Evolutionary conservation across 92 coral and sea anemone species (phyloP).

Genomic region (Parazoanthus atlanticus): DNA sequence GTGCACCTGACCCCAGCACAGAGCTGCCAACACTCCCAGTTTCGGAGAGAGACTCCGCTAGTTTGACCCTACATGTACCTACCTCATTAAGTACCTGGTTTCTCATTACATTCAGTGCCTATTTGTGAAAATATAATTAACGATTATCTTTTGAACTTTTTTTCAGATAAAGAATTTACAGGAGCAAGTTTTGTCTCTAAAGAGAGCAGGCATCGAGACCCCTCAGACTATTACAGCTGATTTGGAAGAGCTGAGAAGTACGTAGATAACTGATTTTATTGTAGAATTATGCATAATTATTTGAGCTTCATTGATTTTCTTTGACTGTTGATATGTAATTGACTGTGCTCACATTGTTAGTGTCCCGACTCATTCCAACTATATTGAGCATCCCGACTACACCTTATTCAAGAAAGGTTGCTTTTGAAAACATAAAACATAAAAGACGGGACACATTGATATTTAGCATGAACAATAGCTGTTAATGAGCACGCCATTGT

Average conservation of each 20-base stretch:
- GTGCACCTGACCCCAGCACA: too few species aligned
- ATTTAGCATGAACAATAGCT: too few species aligned
- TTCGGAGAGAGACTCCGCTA: too few species aligned
- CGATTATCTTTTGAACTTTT: neutral
- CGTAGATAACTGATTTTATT: slow-evolving; percentile 25
- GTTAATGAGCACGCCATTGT: too few species aligned
- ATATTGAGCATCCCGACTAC: too few species aligned
- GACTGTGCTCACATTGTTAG: neutral
- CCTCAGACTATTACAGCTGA: slow-evolving; percentile 96
- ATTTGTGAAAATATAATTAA: neutral
- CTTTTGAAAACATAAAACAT: too few species aligned
- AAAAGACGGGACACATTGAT: too few species aligned
- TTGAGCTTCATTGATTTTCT: too few species aligned
- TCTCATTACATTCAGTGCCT: too few species aligned
- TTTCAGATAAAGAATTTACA: slow-evolving; percentile 85
- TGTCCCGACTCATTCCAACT: too few species aligned
- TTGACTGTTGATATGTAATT: neutral
- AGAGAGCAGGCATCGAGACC: slow-evolving; percentile 74
- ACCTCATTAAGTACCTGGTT: neutral
- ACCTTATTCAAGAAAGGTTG: too few species aligned
- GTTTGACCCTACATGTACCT: neutral
- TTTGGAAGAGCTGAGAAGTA: slow-evolving; percentile 94
- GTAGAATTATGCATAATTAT: neutral
- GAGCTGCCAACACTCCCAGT: too few species aligned
- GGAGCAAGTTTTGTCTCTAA: slow-evolving; percentile 84